Evolutionary conservation across 2,888 invertebrate species (phyloP).

Genomic region (Pyrrhosoma nymphula): DNA sequence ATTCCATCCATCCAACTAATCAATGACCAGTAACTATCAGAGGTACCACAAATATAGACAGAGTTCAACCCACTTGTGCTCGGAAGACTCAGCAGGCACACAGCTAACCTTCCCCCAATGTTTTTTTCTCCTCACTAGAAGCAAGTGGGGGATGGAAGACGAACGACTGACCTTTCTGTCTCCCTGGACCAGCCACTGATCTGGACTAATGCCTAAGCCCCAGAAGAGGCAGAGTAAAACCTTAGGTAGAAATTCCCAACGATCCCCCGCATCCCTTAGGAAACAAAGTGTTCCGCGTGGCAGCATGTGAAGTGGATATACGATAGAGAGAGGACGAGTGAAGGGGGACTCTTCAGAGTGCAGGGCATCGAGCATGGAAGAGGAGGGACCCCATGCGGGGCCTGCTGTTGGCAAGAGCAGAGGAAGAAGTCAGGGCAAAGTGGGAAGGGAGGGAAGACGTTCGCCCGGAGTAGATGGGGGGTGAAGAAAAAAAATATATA

Average conservation of each 20-base stretch:
- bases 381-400: slow-evolving; percentile 58
- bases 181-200: background rate
- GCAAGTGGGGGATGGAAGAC: too few relatives aligned
- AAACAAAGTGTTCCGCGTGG: background rate
- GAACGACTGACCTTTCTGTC: background rate
- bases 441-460: background rate
- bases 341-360: background rate
- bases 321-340: background rate
- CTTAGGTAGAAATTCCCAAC: background rate
- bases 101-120: too few relatives aligned
- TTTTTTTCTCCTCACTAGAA: too few relatives aligned
- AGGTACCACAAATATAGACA: too few relatives aligned
- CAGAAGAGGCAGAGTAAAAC: background rate
- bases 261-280: background rate
- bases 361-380: background rate
- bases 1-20: too few relatives aligned
- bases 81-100: too few relatives aligned
- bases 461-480: background rate
- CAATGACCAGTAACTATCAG: too few relatives aligned
- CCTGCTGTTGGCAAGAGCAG: background rate
- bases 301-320: background rate
- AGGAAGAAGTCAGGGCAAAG: background rate
- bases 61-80: too few relatives aligned
- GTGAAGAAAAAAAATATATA: slow-evolving; percentile 14
- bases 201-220: background rate